Evolutionary conservation across 1,140 invertebrate species (phyloP).

Genomic region (Cotesia chilonis): DNA sequence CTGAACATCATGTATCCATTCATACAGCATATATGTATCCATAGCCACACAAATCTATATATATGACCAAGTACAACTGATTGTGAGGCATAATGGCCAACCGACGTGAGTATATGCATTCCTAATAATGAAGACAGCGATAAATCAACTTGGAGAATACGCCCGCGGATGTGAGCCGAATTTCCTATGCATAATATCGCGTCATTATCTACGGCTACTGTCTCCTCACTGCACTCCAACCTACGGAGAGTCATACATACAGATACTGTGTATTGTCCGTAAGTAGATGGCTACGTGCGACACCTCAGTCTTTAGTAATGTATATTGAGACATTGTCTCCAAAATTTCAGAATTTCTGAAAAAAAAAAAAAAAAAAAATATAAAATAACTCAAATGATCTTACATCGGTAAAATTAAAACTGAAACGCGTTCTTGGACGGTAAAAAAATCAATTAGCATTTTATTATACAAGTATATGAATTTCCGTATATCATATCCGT

Average conservation of each 20-base stretch:
- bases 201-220: slow-evolving; percentile 58
- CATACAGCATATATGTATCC: no score
- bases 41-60: no score
- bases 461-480: no score
- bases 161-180: slow-evolving; percentile 65
- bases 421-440: no score
- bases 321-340: background rate
- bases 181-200: slow-evolving; percentile 66
- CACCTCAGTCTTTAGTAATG: slow-evolving; percentile 7
- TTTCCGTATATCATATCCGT: no score
- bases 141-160: slow-evolving; percentile 67
- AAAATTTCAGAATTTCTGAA: no score
- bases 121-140: slow-evolving; percentile 68
- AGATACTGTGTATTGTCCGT: background rate
- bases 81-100: slow-evolving; percentile 57
- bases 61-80: no score
- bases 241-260: background rate
- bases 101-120: slow-evolving; percentile 59
- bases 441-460: no score
- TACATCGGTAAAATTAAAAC: no score
- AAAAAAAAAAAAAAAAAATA: no score
- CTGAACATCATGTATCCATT: no score
- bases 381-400: no score
- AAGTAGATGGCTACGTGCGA: slow-evolving; percentile 1
- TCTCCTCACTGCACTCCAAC: slow-evolving; percentile 2